These are phyloP conservation scores for Pomatorhinus ruficollis DNA, from an alignment of 2,113 vertebrate species.

Conservation along the genomic window DNA sequence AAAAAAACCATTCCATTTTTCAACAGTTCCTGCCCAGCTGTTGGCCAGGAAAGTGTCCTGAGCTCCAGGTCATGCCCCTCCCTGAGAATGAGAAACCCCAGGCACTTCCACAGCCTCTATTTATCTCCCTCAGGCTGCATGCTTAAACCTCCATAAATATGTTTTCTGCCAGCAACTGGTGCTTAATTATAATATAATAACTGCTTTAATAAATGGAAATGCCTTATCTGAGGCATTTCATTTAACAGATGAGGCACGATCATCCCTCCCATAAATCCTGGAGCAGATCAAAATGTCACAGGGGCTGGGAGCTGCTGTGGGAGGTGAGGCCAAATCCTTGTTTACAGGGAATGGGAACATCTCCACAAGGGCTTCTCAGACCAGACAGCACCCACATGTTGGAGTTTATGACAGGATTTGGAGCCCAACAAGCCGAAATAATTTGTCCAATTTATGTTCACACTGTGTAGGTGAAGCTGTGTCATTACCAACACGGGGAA, in stretches of 20 bases:
- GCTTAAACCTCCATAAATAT: constrained; percentile 21
- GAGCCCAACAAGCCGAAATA: not conserved
- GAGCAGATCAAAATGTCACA: not conserved
- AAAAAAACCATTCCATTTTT: not conserved
- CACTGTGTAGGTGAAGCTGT: not conserved
- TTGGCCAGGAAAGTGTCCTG: not conserved
- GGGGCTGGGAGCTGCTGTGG: not conserved
- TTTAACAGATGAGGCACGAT: not conserved
- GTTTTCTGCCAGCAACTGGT: constrained; percentile 25
- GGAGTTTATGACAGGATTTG: not conserved
- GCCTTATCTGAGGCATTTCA: not conserved
- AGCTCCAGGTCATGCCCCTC: not conserved
- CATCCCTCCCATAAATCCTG: constrained; percentile 2
- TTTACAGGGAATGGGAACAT: not conserved
- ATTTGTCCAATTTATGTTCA: not conserved
- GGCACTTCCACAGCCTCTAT: not conserved
- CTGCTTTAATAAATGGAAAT: constrained; percentile 36
- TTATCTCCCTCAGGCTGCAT: not conserved
- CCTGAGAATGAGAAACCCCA: not conserved
- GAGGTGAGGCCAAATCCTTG: not conserved
- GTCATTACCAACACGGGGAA: fast-evolving
- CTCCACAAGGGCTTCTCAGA: not conserved
- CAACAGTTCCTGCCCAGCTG: not conserved
- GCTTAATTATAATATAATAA: constrained; percentile 57
- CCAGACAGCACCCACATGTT: not conserved